These are phyloP conservation scores for Phodopus roborovskii DNA, from an alignment of 2,113 vertebrate genomes.

Conservation along the genomic window DNA sequence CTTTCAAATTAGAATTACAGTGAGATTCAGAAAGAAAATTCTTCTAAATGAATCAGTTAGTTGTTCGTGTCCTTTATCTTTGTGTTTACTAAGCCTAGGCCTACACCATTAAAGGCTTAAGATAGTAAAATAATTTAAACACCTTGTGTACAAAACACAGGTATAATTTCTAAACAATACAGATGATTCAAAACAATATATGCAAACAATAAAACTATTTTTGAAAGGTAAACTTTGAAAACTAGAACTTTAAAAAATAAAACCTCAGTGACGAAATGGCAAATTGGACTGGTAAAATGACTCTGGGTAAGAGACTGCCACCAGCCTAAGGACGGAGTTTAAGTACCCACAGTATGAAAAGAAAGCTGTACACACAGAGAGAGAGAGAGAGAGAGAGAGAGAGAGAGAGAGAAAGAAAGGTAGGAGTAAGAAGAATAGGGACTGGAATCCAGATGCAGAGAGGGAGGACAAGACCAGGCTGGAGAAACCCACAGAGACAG, in stretches of 20 bases:
- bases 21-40: slow-evolving; percentile 15
- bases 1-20: slow-evolving; percentile 30
- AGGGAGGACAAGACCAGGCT: neutral
- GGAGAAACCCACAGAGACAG: too few species aligned
- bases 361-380: neutral
- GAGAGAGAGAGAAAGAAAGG: rapidly evolving
- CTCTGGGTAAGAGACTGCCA: neutral
- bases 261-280: neutral
- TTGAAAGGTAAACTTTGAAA: slow-evolving; percentile 23
- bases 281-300: neutral
- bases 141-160: neutral
- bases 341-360: neutral
- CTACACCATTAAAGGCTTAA: neutral
- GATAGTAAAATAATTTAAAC: slow-evolving; percentile 17
- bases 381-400: neutral
- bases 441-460: neutral
- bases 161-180: neutral
- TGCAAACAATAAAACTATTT: neutral
- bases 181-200: neutral
- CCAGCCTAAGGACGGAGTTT: neutral
- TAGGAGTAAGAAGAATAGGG: neutral
- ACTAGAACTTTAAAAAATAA: neutral
- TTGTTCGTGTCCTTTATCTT: neutral
- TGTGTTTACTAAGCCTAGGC: neutral
- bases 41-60: neutral